Conservation (phyloP, 2,888 invertebrate genomes). For the Yponomeuta evonymella region DNA sequence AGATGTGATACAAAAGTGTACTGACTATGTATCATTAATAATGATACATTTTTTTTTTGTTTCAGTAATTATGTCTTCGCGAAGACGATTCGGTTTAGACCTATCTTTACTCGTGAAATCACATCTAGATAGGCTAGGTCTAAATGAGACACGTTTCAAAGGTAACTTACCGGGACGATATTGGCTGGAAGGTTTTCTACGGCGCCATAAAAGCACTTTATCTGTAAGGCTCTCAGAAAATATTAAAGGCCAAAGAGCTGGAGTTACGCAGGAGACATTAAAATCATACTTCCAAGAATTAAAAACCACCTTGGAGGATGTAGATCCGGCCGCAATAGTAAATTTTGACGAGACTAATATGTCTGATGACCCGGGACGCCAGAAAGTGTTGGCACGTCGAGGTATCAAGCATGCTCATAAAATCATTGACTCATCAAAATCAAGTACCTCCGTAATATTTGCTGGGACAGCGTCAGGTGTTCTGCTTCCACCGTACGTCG, state of each 20-base stretch:
- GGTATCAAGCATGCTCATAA: slow-evolving; percentile 41
- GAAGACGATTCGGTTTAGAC: neutral
- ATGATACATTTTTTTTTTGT: too few species aligned
- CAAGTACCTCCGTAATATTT: slow-evolving; percentile 41
- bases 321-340: slow-evolving; percentile 6
- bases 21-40: too few species aligned
- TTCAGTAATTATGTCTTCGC: too few species aligned
- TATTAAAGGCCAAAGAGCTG: neutral
- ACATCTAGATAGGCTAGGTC: neutral
- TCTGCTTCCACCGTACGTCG: slow-evolving; percentile 44
- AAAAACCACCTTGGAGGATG: slow-evolving; percentile 1
- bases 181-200: neutral
- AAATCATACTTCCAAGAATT: neutral
- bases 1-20: too few species aligned
- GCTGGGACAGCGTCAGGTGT: slow-evolving; percentile 40
- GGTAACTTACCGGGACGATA: neutral
- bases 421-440: slow-evolving; percentile 40
- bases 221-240: neutral
- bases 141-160: neutral
- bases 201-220: neutral
- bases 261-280: neutral
- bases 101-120: neutral
- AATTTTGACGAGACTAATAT: slow-evolving; percentile 19
- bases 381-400: slow-evolving; percentile 30
- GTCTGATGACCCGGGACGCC: slow-evolving; percentile 18